phyloP scores from a whole-genome alignment of 2,113 vertebrate genomes.

The Microcebus jonahi region DNA sequence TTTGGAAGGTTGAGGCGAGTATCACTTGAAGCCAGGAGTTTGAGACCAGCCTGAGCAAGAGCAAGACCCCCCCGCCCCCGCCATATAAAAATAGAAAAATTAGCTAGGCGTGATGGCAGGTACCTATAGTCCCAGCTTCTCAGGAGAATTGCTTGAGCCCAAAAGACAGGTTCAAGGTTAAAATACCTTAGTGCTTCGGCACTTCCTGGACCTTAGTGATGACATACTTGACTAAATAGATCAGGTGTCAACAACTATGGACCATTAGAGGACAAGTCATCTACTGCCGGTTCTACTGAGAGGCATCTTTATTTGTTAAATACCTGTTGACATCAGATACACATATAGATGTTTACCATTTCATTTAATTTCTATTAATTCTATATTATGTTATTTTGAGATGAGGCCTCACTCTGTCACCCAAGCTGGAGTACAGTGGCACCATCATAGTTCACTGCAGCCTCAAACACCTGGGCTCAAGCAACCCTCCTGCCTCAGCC shows the following conservation, averaged over 20 bases:
- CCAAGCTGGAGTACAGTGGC: too few relatives aligned
- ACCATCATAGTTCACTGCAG: too few relatives aligned
- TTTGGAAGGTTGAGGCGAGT: too few relatives aligned
- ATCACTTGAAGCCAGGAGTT: too few relatives aligned
- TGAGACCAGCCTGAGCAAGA: neutral
- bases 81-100: neutral
- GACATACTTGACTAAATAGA: neutral
- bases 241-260: neutral
- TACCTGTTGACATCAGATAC: neutral
- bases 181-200: neutral
- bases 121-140: neutral
- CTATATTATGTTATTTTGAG: too few relatives aligned
- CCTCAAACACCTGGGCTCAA: too few relatives aligned
- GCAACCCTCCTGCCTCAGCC: too few relatives aligned
- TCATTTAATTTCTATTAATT: neutral
- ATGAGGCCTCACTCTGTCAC: too few relatives aligned
- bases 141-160: neutral
- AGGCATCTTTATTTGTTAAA: constrained; percentile 19
- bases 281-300: neutral
- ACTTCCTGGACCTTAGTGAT: neutral
- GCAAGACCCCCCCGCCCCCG: neutral
- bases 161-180: constrained; percentile 19
- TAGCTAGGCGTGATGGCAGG: neutral
- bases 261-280: neutral
- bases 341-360: neutral